Percentiles rank a stretch among this genome's conserved stretches.
phyloP scores from a whole-genome alignment of 2,888 invertebrate genomes.

The Platycheirus albimanus region DNA sequence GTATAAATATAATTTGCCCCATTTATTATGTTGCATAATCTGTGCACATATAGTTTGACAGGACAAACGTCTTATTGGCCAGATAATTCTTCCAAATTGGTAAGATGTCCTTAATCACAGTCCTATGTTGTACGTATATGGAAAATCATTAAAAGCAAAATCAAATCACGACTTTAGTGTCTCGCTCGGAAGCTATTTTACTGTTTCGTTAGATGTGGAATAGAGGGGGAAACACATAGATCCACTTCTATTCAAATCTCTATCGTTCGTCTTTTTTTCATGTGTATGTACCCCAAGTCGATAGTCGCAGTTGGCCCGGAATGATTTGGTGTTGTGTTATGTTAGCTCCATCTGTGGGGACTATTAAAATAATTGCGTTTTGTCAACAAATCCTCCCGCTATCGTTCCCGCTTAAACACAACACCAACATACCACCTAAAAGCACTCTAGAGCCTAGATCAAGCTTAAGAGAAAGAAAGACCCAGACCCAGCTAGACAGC shows the following conservation, averaged over 20 bases:
- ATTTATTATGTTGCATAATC: conserved; percentile 47
- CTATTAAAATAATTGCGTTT: conserved; percentile 74
- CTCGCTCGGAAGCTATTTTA: conserved; percentile 57
- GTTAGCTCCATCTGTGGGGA: conserved; percentile 71
- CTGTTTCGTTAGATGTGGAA: conserved; percentile 27
- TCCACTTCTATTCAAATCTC: conserved; percentile 70
- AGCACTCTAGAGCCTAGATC: conserved; percentile 41
- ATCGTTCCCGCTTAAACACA: conserved; percentile 8
- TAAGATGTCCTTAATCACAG: conserved; percentile 68
- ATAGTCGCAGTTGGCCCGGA: conserved; percentile 30
- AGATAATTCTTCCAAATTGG: conserved; percentile 63
- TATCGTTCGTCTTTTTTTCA: conserved; percentile 40
- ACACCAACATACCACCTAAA: conserved; percentile 10
- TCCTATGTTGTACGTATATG: conserved; percentile 64
- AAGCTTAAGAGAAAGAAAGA: conserved; percentile 31
- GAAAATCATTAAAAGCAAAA: conserved; percentile 73
- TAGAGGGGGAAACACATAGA: conserved; percentile 17
- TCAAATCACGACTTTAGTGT: conserved; percentile 72
- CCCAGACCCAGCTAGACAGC: conserved; percentile 58
- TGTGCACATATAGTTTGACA: conserved; percentile 31
- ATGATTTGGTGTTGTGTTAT: conserved; percentile 61
- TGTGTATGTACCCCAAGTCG: not conserved
- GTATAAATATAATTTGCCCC: conserved; percentile 45
- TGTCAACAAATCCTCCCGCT: conserved; percentile 69
- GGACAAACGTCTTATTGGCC: conserved; percentile 58